phyloP scores from a whole-genome alignment of 2,113 vertebrate genomes.

The Lepus timidus region DNA sequence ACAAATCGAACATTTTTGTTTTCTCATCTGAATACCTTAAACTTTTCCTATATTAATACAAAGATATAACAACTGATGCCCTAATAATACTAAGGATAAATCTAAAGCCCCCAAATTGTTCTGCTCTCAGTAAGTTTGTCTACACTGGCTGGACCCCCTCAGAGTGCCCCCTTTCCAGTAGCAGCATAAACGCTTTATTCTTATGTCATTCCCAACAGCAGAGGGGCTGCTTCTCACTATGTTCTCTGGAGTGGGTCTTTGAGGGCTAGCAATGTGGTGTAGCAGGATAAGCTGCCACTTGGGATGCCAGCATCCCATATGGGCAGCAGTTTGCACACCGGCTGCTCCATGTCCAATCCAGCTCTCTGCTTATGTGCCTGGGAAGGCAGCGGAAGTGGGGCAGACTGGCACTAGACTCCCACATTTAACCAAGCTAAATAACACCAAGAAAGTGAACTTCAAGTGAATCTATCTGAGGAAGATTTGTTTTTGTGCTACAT shows the following conservation, averaged over 20 bases:
- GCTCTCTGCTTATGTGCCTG: too few relatives aligned
- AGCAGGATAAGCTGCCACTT: too few relatives aligned
- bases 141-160: not conserved
- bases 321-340: too few relatives aligned
- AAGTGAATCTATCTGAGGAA: not conserved
- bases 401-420: not conserved
- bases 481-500: not conserved
- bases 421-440: slow-evolving; percentile 17
- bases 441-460: slow-evolving; percentile 25
- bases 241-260: not conserved
- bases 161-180: not conserved
- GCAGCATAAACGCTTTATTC: not conserved
- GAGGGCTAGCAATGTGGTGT: not conserved
- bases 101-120: not conserved
- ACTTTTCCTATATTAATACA: not conserved
- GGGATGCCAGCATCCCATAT: too few relatives aligned
- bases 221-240: not conserved
- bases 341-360: too few relatives aligned
- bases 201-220: not conserved
- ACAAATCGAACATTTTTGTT: slow-evolving; percentile 23
- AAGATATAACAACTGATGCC: not conserved
- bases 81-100: slow-evolving; percentile 12
- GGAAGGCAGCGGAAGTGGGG: too few relatives aligned
- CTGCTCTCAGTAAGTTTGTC: not conserved
- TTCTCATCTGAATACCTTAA: slow-evolving; percentile 5